phyloP scores from a whole-genome alignment of 2,888 invertebrate genomes.

The Leucoptera coffeella region DNA sequence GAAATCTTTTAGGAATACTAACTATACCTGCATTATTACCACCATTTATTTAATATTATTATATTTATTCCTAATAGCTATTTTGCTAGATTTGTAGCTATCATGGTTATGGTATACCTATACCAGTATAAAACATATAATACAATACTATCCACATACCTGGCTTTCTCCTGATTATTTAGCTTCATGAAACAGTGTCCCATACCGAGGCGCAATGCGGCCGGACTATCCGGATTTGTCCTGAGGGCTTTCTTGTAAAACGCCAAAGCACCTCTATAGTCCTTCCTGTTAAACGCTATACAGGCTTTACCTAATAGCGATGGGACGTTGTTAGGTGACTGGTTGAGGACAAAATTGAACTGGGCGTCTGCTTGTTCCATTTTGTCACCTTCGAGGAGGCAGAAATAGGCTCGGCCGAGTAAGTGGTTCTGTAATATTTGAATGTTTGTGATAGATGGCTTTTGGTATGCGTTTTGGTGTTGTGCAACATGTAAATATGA shows the following conservation, averaged over 20 bases:
- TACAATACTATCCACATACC: constrained; percentile 25
- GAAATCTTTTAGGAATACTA: too few species aligned
- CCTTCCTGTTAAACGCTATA: constrained; percentile 97
- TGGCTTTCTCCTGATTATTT: constrained; percentile 91
- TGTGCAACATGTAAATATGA: too few species aligned
- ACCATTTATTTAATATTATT: too few species aligned
- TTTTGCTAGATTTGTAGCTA: too few species aligned
- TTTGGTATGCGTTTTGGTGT: too few species aligned
- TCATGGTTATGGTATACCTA: too few species aligned
- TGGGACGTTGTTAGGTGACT: constrained; percentile 92
- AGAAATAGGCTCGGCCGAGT: constrained; percentile 95
- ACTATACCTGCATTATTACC: too few species aligned
- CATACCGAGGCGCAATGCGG: constrained; percentile 94
- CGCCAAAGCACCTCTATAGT: constrained; percentile 89
- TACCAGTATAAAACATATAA: neutral
- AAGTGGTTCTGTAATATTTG: constrained; percentile 78
- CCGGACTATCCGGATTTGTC: constrained; percentile 95
- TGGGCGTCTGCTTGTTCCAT: constrained; percentile 99
- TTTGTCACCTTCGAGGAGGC: constrained; percentile 95
- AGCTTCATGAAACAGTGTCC: constrained; percentile 98
- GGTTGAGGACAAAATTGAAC: constrained; percentile 97
- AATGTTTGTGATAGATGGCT: too few species aligned
- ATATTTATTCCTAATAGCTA: too few species aligned
- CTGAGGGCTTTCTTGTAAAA: constrained; percentile 97
- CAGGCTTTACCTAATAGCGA: constrained; percentile 97